A percentile compares a stretch with the other conserved stretches of the same genome.
Conservation (phyloP, 2,888 invertebrate genomes). For the Philhelius pedissequus region DNA sequence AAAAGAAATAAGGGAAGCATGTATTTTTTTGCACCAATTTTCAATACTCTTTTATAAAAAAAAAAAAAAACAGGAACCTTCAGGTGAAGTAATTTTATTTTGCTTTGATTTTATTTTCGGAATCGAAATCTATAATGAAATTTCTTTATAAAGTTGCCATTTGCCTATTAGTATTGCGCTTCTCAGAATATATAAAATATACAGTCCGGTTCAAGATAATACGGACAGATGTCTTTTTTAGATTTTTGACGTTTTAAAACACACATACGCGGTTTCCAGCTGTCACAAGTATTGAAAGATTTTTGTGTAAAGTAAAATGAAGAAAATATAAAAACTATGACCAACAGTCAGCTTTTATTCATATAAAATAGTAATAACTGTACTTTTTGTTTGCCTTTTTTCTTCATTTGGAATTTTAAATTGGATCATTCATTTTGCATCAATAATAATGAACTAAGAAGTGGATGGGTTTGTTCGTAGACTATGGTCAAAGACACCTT, state of each 20-base stretch:
- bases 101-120: slow-evolving; percentile 10
- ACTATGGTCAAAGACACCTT: too few relatives aligned
- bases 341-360: too few relatives aligned
- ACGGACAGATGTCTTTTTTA: neutral
- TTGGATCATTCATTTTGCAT: too few relatives aligned
- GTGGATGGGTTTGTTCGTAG: too few relatives aligned
- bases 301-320: too few relatives aligned
- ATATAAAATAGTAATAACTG: too few relatives aligned
- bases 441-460: too few relatives aligned
- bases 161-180: slow-evolving; percentile 38
- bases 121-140: slow-evolving; percentile 42
- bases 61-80: neutral
- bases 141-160: slow-evolving; percentile 42
- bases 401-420: too few relatives aligned
- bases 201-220: neutral
- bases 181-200: neutral
- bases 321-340: too few relatives aligned
- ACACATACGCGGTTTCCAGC: too few relatives aligned
- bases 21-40: slow-evolving; percentile 43
- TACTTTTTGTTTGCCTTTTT: too few relatives aligned
- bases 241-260: neutral
- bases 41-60: neutral
- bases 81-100: slow-evolving; percentile 23
- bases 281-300: too few relatives aligned
- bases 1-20: neutral